A percentile compares a stretch with the other conserved stretches of the same genome.
These are phyloP conservation scores for Octopus bimaculoides DNA, from an alignment of 1,140 invertebrate genomes.

Conservation along the genomic window DNA sequence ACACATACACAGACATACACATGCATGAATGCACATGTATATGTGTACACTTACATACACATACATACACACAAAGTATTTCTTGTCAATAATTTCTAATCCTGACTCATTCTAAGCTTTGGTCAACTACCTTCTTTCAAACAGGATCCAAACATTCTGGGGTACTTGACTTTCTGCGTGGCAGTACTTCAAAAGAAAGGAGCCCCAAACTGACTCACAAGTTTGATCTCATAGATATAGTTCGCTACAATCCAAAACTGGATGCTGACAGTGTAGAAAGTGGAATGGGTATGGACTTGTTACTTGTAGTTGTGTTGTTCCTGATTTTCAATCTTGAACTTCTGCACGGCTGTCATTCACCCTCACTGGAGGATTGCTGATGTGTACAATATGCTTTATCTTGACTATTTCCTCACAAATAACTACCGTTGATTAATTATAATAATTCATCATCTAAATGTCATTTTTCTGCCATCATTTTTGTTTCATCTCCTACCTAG, in stretches of 20 bases:
- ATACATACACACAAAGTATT: not conserved
- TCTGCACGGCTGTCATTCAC: too few species aligned
- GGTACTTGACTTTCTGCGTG: constrained; percentile 43
- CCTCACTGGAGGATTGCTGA: too few species aligned
- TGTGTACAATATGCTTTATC: too few species aligned
- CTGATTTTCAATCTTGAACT: not conserved
- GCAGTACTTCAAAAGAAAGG: constrained; percentile 25
- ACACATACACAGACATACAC: too few species aligned
- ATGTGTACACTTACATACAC: too few species aligned
- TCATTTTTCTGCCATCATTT: too few species aligned
- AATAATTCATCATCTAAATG: too few species aligned
- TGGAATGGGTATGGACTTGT: constrained; percentile 13
- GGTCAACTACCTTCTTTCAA: constrained; percentile 5
- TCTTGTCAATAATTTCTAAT: not conserved
- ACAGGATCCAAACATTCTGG: constrained; percentile 22
- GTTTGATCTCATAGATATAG: constrained; percentile 33
- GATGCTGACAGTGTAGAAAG: constrained; percentile 40
- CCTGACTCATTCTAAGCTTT: not conserved
- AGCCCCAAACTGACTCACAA: constrained; percentile 24
- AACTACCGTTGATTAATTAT: too few species aligned
- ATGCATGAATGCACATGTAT: too few species aligned
- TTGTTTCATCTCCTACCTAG: too few species aligned
- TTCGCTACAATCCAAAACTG: constrained; percentile 40
- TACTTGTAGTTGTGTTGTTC: not conserved
- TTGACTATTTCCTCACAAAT: too few species aligned